phyloP scores from a whole-genome alignment of 2,113 vertebrate genomes.

The Albula glossodonta region DNA sequence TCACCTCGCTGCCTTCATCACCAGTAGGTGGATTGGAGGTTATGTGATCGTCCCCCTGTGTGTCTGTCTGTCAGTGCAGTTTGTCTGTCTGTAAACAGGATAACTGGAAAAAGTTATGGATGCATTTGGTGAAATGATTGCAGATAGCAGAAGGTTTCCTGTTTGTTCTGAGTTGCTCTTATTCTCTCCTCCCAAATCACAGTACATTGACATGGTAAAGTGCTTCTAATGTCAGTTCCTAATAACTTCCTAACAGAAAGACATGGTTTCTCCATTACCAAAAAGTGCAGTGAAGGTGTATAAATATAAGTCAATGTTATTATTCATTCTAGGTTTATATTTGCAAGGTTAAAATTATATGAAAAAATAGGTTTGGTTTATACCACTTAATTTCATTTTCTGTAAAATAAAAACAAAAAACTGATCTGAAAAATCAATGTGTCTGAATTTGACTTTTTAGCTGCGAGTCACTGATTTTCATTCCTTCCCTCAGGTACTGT shows the following conservation, averaged over 20 bases:
- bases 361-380: conserved; percentile 54
- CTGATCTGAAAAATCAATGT: not conserved
- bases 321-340: conserved; percentile 39
- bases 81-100: not conserved
- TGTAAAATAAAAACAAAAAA: conserved; percentile 32
- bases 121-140: conserved; percentile 7
- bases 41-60: not conserved
- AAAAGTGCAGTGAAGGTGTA: conserved; percentile 52
- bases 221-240: conserved; percentile 41
- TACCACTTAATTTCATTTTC: conserved; percentile 52
- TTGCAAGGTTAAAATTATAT: conserved; percentile 47
- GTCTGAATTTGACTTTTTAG: not conserved
- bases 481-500: not conserved
- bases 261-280: conserved; percentile 42
- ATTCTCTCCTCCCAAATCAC: conserved; percentile 28
- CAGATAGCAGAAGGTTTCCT: conserved; percentile 18
- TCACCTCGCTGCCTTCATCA: not conserved
- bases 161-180: conserved; percentile 40
- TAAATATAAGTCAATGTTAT: conserved; percentile 50
- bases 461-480: not conserved
- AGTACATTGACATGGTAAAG: conserved; percentile 50
- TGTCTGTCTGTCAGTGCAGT: not conserved
- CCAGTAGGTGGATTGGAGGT: not conserved
- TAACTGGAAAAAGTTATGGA: conserved; percentile 6
- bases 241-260: conserved; percentile 30